Evolutionary conservation across 2,888 invertebrate species (phyloP), one percentile per base, ranked within the genome.

Genomic region (Tuta absoluta): DNA sequence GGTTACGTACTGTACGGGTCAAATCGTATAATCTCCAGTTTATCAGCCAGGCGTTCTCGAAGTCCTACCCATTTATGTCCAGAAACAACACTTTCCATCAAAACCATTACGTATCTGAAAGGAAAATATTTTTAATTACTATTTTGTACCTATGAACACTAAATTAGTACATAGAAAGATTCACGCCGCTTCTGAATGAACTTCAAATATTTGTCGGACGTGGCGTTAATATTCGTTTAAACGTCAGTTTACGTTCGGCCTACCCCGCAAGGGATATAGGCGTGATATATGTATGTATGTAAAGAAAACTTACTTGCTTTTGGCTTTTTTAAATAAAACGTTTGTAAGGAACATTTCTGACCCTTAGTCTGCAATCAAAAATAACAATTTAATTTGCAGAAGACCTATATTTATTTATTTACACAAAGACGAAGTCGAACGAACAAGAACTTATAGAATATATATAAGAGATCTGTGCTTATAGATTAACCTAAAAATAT

Each of bases 1-100:
- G 23, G 41, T 56, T n/a, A 93, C 95, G 94, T 90, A 97, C 97
- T 94, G 71, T 90, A 95, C 0, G 97, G 97, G 91, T 97, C 97
- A 73, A 94, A 96, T 63, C 92, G 82, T 67, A 96, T 87, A 0
- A 94, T 68, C 87, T 97, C 97, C 62, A 96, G 67, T 92, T 97
- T 97, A 12, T 97, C 97, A 0, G 90, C 95, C 58, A 95, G 80
- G 71, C 97, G 93, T 74, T 96, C 96, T 65, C 97, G 92, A 57
- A 95, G 92, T 65, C 83, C 79, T 66, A 93, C 93, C 66, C 93
- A 93, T 72, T 92, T 93, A 76, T 97, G 97, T 0, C 96, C 96
- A 74, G 94, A 95, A 1, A 96, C 95, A 62, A 94, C 87, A 85
- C 97, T 97, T 82, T 96, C 94, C 93, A 96, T 91, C 70, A 95